Evolutionary conservation across 2,113 vertebrate genomes (phyloP).

Genomic region (Xenotilapia caudafasciata): DNA sequence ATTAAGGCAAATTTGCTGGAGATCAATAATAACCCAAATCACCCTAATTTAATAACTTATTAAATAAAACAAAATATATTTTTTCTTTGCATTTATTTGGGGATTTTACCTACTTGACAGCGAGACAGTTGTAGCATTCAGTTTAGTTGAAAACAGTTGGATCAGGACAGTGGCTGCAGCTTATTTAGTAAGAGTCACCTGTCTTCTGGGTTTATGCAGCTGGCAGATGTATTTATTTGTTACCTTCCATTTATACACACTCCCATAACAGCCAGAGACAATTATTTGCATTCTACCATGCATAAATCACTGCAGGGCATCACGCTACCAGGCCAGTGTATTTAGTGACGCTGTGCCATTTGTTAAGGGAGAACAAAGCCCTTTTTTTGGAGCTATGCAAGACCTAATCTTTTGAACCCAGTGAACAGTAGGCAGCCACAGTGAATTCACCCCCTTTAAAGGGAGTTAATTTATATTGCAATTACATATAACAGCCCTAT

Average conservation of each 20-base stretch:
- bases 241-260: not conserved
- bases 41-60: not conserved
- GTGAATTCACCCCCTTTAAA: not conserved
- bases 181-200: not conserved
- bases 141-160: not conserved
- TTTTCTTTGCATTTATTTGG: not conserved
- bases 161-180: not conserved
- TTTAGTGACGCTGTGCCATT: not conserved
- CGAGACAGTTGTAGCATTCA: not conserved
- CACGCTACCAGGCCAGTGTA: not conserved
- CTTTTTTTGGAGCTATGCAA: not conserved
- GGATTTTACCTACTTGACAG: not conserved
- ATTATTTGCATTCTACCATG: not conserved
- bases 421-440: not conserved
- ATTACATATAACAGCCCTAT: not conserved
- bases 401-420: not conserved
- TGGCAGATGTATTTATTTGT: constrained; percentile 1
- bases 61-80: not conserved
- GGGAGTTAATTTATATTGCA: not conserved
- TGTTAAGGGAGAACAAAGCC: not conserved
- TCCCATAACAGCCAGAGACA: not conserved
- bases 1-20: not conserved
- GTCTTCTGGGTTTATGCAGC: not conserved
- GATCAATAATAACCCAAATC: not conserved
- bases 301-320: not conserved